Evolutionary conservation across 2,797 vertebrate genomes (phyloP).

Genomic region (Eptatretus atami): DNA sequence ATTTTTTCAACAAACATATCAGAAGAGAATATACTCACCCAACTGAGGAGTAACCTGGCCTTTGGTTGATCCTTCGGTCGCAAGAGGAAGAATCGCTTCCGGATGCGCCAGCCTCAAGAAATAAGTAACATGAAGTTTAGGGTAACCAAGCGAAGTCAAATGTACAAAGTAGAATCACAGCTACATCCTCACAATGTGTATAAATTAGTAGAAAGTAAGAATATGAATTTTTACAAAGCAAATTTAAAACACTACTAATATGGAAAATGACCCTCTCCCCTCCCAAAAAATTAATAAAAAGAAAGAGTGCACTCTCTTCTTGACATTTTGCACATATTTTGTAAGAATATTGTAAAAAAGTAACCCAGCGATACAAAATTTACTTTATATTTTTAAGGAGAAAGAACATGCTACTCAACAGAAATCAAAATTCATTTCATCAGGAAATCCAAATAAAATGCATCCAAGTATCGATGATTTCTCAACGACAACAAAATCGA

Average conservation of each 20-base stretch:
- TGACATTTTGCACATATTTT: too few species aligned
- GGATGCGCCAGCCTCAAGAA: slow-evolving; percentile 54
- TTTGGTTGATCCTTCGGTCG: slow-evolving; percentile 77
- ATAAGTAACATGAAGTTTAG: slow-evolving; percentile 6
- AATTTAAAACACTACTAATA: background rate
- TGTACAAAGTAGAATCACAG: background rate
- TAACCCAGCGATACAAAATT: too few species aligned
- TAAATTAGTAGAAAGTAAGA: background rate
- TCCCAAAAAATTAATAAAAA: background rate
- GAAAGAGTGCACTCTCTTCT: too few species aligned
- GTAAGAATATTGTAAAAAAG: too few species aligned
- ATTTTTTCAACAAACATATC: too few species aligned
- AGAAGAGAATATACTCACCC: slow-evolving; percentile 23
- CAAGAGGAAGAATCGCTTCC: slow-evolving; percentile 77
- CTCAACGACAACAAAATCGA: too few species aligned
- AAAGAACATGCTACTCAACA: too few species aligned
- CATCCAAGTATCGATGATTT: too few species aligned
- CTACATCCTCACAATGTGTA: background rate
- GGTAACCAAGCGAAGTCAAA: background rate
- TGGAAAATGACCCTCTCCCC: background rate
- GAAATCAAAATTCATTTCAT: too few species aligned
- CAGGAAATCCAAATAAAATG: too few species aligned
- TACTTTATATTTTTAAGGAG: too few species aligned
- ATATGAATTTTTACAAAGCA: background rate
- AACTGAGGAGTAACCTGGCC: slow-evolving; percentile 57